Percentiles rank a stretch among this genome's conserved stretches.
Conservation (phyloP, 2,888 invertebrate species). For the Drosophila vallismaia region DNA sequence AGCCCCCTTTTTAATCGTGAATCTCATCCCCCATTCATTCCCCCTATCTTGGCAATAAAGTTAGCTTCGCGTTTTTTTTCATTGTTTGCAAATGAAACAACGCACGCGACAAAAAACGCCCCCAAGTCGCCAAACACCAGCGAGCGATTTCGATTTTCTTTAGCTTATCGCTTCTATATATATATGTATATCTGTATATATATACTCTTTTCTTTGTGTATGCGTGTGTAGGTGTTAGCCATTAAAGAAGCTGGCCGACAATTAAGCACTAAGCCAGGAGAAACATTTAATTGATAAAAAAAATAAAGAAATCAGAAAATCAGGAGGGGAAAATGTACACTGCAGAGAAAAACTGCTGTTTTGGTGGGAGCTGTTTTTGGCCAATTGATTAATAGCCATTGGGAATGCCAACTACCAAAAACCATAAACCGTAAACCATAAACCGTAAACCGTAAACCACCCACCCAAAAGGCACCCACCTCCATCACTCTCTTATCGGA, state of each 20-base stretch:
- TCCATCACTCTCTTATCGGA: slow-evolving; percentile 26
- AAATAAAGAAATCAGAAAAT: neutral
- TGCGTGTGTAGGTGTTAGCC: slow-evolving; percentile 29
- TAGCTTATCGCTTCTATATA: slow-evolving; percentile 35
- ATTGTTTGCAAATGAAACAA: slow-evolving; percentile 49
- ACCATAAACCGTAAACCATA: neutral
- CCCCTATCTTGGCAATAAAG: slow-evolving; percentile 3
- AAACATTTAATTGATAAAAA: slow-evolving; percentile 27
- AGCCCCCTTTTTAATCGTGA: neutral
- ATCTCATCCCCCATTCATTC: neutral
- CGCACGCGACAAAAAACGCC: slow-evolving; percentile 61
- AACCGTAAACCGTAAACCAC: neutral
- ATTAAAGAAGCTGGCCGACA: slow-evolving; percentile 58
- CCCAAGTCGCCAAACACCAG: slow-evolving; percentile 1
- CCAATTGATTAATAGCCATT: slow-evolving; percentile 14
- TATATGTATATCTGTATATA: neutral
- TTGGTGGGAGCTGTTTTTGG: neutral
- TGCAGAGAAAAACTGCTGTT: neutral
- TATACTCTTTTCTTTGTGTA: neutral
- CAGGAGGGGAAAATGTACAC: neutral
- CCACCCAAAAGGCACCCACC: slow-evolving; percentile 5
- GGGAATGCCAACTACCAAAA: slow-evolving; percentile 3
- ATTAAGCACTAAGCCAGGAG: slow-evolving; percentile 41
- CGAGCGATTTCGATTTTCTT: slow-evolving; percentile 46
- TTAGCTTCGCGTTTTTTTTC: slow-evolving; percentile 23